Evolutionary conservation across 2,113 vertebrate species (phyloP).

Genomic region (Microtus montanus): DNA sequence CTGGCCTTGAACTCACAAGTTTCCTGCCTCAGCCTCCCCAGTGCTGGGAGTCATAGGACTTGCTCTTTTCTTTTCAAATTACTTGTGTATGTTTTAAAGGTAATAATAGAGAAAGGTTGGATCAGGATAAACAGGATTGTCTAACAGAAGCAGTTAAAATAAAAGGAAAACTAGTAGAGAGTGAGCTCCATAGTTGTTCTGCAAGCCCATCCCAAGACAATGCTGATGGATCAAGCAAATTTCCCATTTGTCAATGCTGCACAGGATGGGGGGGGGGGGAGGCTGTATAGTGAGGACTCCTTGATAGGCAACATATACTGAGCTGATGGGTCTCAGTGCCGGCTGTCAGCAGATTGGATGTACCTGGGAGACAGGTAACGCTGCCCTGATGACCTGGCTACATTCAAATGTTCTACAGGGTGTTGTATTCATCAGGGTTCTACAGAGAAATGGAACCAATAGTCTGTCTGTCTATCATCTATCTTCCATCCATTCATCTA

Average conservation of each 20-base stretch:
- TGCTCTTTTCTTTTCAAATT: neutral
- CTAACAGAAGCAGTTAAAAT: neutral
- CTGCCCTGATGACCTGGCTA: neutral
- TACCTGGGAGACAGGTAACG: neutral
- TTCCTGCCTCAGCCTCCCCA: neutral
- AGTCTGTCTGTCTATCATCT: neutral
- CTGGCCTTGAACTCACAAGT: neutral
- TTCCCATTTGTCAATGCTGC: neutral
- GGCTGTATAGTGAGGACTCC: neutral
- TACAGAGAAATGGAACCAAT: neutral
- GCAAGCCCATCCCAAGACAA: no score
- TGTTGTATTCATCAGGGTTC: neutral
- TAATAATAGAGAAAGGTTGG: neutral
- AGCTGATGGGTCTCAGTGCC: neutral
- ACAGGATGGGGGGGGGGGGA: neutral
- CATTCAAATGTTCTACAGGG: neutral
- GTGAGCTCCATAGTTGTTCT: neutral
- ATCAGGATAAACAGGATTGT: neutral
- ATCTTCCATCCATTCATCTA: no score
- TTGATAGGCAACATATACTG: neutral
- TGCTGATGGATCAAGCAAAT: neutral
- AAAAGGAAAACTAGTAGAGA: neutral
- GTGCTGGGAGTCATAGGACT: neutral
- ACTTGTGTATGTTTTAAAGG: neutral
- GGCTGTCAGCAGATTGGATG: neutral